Conservation (phyloP, 2,113 vertebrate genomes). For the Colistium nudipinnis region DNA sequence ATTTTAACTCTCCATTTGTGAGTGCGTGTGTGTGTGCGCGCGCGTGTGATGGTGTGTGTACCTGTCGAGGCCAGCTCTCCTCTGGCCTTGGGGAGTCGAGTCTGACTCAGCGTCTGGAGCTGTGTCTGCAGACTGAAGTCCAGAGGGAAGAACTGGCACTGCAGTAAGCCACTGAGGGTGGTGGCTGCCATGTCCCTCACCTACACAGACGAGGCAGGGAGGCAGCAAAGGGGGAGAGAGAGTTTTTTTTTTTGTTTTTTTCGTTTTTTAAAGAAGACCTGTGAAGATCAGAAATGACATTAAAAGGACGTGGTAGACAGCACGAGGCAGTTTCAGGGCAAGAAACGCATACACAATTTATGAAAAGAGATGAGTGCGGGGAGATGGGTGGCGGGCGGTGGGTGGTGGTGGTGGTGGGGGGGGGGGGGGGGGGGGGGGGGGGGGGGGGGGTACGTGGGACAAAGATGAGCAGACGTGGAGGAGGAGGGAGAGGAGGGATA, state of each 20-base stretch:
- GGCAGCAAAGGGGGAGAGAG: neutral
- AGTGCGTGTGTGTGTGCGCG: constrained; percentile 17
- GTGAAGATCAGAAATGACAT: constrained; percentile 43
- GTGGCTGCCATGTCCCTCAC: constrained; percentile 98
- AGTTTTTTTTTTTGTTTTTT: no score
- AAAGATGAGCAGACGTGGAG: constrained; percentile 29
- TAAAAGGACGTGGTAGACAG: constrained; percentile 40
- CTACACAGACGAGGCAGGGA: constrained; percentile 68
- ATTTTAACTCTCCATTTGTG: constrained; percentile 38
- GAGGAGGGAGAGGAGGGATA: neutral
- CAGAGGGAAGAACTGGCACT: constrained; percentile 96
- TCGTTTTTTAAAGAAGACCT: constrained; percentile 2
- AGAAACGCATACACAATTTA: constrained; percentile 51
- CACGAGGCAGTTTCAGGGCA: constrained; percentile 36
- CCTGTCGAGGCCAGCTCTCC: constrained; percentile 86
- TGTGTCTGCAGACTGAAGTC: constrained; percentile 92
- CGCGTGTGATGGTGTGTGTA: constrained; percentile 77
- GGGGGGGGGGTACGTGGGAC: constrained; percentile 31
- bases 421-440: constrained; percentile 6
- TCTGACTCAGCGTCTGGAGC: constrained; percentile 97
- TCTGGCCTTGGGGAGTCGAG: constrained; percentile 90
- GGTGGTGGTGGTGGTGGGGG: constrained; percentile 10
- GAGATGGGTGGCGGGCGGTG: constrained; percentile 21
- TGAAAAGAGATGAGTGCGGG: constrained; percentile 42
- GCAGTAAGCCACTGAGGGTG: constrained; percentile 93